Conservation (phyloP, 1,140 invertebrate species). For the Drosophila nannoptera region DNA sequence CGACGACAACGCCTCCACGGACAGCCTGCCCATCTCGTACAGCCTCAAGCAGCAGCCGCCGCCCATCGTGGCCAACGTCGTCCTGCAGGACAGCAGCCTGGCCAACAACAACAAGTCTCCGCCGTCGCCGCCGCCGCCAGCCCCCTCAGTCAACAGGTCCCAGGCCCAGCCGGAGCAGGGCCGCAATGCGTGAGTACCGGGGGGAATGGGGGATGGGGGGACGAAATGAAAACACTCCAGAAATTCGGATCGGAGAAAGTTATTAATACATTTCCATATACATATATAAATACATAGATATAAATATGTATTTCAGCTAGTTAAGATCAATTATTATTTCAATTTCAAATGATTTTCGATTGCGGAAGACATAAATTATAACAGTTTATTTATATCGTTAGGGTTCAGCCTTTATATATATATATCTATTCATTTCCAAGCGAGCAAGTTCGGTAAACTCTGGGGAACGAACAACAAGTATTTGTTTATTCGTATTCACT, state of each 20-base stretch:
- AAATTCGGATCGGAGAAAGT: too few relatives aligned
- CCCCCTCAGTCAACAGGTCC: conserved; percentile 30
- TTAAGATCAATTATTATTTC: too few relatives aligned
- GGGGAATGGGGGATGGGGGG: too few relatives aligned
- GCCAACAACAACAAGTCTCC: background rate
- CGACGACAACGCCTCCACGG: conserved; percentile 61
- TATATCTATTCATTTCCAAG: too few relatives aligned
- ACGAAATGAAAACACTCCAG: background rate
- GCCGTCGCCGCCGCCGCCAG: background rate
- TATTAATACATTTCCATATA: too few relatives aligned
- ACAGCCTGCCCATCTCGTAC: conserved; percentile 60
- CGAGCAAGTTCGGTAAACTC: too few relatives aligned
- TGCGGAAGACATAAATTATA: too few relatives aligned
- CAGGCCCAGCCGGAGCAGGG: conserved; percentile 44
- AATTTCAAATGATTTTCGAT: too few relatives aligned
- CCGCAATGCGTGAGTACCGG: conserved; percentile 44
- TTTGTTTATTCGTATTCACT: background rate
- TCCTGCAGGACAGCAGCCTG: conserved; percentile 26
- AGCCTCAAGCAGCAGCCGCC: conserved; percentile 30
- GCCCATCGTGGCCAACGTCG: conserved; percentile 56
- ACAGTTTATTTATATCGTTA: too few relatives aligned
- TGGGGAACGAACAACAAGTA: background rate
- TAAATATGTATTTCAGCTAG: too few relatives aligned
- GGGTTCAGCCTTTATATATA: too few relatives aligned
- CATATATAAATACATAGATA: too few relatives aligned